Percentiles rank a stretch among this genome's conserved stretches.
Evolutionary conservation across 2,888 invertebrate genomes (phyloP).

Genomic region (Bembecia ichneumoniformis): DNA sequence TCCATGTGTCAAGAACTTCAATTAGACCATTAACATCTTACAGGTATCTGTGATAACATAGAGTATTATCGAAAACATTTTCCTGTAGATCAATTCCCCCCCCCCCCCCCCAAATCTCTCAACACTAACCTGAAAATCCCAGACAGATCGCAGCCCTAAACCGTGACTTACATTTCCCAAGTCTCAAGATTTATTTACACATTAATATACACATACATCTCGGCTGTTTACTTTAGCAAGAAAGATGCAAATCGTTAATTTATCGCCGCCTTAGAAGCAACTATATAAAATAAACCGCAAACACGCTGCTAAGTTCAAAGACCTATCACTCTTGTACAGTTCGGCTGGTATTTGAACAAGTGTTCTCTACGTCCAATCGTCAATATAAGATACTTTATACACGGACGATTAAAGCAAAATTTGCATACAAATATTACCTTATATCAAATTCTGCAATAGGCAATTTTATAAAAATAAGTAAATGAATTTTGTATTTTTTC

Average conservation of each 20-base stretch:
- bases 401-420: constrained; percentile 4
- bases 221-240: constrained; percentile 48
- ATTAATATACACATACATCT: constrained; percentile 46
- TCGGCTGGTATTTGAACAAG: constrained; percentile 60
- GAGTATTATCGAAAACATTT: no score
- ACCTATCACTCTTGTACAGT: constrained; percentile 49
- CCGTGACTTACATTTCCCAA: not conserved
- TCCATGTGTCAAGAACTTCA: no score
- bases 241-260: constrained; percentile 68
- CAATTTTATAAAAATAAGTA: no score
- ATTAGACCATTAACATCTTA: no score
- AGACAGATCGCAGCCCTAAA: not conserved
- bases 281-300: constrained; percentile 65
- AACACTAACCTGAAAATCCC: not conserved
- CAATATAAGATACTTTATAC: constrained; percentile 32
- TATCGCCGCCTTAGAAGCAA: constrained; percentile 62
- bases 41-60: no score
- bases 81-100: no score
- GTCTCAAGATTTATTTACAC: constrained; percentile 26
- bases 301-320: constrained; percentile 58
- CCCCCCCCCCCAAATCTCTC: no score
- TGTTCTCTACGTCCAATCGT: constrained; percentile 42
- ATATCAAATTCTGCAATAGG: no score
- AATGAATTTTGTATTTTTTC: no score
- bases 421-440: not conserved